phyloP scores from a whole-genome alignment of 2,888 invertebrate species.

The Leucophenga maculata region DNA sequence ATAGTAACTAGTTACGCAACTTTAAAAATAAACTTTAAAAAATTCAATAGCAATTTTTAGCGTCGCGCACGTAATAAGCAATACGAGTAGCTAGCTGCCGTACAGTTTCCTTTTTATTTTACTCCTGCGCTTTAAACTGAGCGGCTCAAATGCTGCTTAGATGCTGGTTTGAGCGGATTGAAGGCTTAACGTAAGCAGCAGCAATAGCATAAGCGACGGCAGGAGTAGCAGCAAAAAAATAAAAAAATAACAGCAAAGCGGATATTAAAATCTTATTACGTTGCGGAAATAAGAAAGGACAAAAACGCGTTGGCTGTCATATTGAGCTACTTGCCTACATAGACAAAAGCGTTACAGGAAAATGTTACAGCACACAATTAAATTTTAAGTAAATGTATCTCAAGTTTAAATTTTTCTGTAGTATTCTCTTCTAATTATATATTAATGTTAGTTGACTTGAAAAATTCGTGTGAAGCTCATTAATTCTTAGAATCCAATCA shows the following conservation, averaged over 20 bases:
- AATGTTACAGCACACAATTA: no score
- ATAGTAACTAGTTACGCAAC: neutral
- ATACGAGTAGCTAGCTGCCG: neutral
- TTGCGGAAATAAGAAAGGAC: slow-evolving; percentile 8
- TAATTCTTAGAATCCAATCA: no score
- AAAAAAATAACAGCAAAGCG: slow-evolving; percentile 13
- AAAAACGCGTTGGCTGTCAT: neutral
- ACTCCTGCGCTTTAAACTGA: neutral
- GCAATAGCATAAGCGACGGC: neutral
- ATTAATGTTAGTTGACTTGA: no score
- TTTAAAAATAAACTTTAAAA: neutral
- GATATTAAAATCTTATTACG: slow-evolving; percentile 25
- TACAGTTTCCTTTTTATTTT: neutral
- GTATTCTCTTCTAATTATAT: no score
- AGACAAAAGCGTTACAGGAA: no score
- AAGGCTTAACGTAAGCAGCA: neutral
- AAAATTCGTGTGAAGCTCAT: no score
- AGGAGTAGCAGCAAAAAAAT: neutral
- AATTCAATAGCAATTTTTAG: neutral
- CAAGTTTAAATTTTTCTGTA: no score
- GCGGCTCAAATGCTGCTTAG: slow-evolving; percentile 3
- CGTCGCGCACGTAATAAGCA: neutral
- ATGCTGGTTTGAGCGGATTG: neutral
- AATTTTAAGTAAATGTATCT: no score
- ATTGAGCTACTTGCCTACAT: no score